Percentiles rank a stretch among this genome's conserved stretches.
Conservation (phyloP, 2,888 invertebrate genomes). For the Epistrophella euchroma region DNA sequence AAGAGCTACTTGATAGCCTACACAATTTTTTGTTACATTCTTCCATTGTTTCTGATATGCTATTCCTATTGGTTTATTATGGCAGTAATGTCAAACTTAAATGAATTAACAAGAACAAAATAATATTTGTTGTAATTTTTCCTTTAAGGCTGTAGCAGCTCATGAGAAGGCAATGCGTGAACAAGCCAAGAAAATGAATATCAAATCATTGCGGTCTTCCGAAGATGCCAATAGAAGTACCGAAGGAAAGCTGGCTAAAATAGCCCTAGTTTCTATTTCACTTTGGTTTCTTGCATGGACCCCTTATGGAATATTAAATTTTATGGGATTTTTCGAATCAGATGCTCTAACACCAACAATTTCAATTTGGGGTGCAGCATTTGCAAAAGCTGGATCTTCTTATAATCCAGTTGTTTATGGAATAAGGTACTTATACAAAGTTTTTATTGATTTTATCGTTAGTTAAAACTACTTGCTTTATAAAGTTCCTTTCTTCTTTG, state of each 20-base stretch:
- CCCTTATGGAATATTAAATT: conserved; percentile 92
- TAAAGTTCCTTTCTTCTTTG: background rate
- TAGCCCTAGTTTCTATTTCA: conserved; percentile 86
- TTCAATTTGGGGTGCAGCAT: conserved; percentile 88
- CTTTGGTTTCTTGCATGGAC: conserved; percentile 89
- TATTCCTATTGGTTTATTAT: conserved; percentile 87
- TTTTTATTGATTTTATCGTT: background rate
- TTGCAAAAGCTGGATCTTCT: conserved; percentile 86
- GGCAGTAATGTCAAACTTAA: conserved; percentile 79
- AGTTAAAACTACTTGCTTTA: background rate
- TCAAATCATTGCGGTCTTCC: conserved; percentile 85
- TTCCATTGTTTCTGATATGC: conserved; percentile 85
- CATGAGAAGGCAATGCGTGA: conserved; percentile 86
- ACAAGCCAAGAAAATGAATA: conserved; percentile 87
- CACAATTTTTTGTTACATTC: conserved; percentile 83
- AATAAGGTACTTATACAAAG: conserved; percentile 84
- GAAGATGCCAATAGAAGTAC: conserved; percentile 84
- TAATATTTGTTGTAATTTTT: background rate
- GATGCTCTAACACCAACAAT: conserved; percentile 89
- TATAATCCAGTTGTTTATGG: conserved; percentile 86
- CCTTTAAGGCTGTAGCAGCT: conserved; percentile 85
- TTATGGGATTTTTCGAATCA: conserved; percentile 89
- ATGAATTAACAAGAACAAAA: background rate
- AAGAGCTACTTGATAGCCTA: conserved; percentile 85
- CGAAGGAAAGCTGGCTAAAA: conserved; percentile 85